These are phyloP conservation scores for Lithophane semibrunnea DNA, from an alignment of 2,888 invertebrate genomes.

Conservation along the genomic window DNA sequence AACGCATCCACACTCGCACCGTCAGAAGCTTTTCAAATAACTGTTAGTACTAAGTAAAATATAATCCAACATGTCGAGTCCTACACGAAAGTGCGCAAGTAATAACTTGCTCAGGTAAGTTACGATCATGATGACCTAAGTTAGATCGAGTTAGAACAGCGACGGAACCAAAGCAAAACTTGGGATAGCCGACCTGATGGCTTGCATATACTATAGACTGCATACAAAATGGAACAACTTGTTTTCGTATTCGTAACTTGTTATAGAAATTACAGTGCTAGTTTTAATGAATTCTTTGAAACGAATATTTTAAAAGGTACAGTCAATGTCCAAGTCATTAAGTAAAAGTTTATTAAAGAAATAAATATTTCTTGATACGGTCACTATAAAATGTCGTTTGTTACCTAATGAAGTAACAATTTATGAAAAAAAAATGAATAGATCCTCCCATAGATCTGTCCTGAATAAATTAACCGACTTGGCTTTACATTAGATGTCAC, in stretches of 20 bases:
- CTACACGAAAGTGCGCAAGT: conserved; percentile 43
- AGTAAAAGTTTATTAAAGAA: no score
- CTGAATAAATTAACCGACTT: no score
- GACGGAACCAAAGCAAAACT: conserved; percentile 55
- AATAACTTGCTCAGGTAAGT: conserved; percentile 63
- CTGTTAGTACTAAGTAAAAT: background rate
- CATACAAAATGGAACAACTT: conserved; percentile 53
- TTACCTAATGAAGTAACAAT: no score
- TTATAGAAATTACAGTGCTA: background rate
- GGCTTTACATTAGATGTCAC: no score
- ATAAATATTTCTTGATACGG: no score
- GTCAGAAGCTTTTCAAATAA: background rate
- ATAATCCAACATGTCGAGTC: conserved; percentile 18
- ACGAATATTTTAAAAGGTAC: background rate
- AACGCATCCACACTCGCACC: background rate
- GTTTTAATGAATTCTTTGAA: background rate
- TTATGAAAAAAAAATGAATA: no score
- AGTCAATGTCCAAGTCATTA: no score
- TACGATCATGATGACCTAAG: conserved; percentile 67
- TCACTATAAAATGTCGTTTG: no score
- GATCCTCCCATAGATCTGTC: no score
- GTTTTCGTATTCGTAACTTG: conserved; percentile 10
- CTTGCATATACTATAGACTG: conserved; percentile 45
- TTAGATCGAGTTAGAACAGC: conserved; percentile 69
- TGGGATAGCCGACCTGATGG: conserved; percentile 53